These are phyloP conservation scores for Acanthosepion lycidas DNA, from an alignment of 2,888 invertebrate species.

Conservation along the genomic window DNA sequence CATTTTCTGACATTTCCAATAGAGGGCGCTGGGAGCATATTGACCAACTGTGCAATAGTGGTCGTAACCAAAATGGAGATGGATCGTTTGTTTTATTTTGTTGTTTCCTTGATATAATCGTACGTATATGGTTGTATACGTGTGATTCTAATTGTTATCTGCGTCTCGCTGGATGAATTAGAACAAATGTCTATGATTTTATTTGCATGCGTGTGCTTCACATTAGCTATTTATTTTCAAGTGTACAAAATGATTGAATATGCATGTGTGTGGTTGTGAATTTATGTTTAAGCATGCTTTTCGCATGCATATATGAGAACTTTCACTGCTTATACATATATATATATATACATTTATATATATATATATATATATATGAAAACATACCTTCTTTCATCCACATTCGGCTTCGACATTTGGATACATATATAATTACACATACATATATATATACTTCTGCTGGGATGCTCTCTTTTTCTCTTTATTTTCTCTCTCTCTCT, in stretches of 20 bases:
- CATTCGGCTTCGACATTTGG: neutral
- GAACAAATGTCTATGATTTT: neutral
- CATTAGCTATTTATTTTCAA: no score
- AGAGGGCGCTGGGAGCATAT: constrained; percentile 33
- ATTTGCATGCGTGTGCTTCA: neutral
- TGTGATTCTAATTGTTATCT: no score
- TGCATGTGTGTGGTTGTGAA: no score
- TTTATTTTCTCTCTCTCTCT: no score
- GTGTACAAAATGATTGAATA: no score
- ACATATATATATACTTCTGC: neutral
- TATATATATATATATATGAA: neutral
- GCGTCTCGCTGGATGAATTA: neutral
- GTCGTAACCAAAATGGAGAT: neutral
- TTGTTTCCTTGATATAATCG: neutral
- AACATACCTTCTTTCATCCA: neutral
- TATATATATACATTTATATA: neutral
- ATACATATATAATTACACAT: neutral
- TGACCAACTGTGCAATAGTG: neutral
- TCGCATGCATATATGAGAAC: no score
- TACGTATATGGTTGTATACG: neutral
- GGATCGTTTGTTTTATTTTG: neutral
- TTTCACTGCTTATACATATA: neutral
- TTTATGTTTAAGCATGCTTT: no score
- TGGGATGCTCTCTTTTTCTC: neutral
- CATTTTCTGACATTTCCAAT: neutral